Base-by-base conservation (phyloP, 2,113 vertebrate species). In the Thomomys bottae region DNA sequence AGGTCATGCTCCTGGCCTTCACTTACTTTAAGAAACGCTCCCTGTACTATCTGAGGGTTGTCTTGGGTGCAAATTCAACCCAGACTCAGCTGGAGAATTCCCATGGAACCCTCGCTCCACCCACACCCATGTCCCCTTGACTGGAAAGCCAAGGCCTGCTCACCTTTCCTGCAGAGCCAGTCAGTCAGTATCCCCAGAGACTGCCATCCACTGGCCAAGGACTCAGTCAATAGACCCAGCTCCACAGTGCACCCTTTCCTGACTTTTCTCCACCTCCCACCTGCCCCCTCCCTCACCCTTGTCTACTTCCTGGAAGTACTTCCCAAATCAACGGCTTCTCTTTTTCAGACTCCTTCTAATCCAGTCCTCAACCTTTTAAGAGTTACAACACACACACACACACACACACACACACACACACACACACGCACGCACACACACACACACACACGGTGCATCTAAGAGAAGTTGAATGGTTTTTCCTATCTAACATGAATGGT, bases 21-120 rank as follows among this genome's bases (percentile, higher is more conserved):
- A 54, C 15, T 14, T 54, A 17, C 4, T 54, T 54, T 10, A 54
- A 54, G 49, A 2, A 54, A 18, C 40, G 11, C 45, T 45, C 36
- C 88, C 32, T 71, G 34, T 30, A 3, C 28, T 70, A 28, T n/a
- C 8, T 66, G n/a, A 66, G 2, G 2, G 17, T 61, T 64, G 14
- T 17, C 20, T 57, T 42, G 21, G 21, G 72, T 28, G 63, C 23
- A 8, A 73, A 70, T 94, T 88, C 70, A 94, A 64, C 26, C 3
- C 59, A 54, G 84, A 15, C 11, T 78, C 66, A 42, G 64, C 36
- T 88, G 86, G 82, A 84, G 70, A 92, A 78, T 23, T 95, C 64
- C 76, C 57, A 38, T 4, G 32, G 11, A 8, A 1, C 0, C 2
- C 28, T 36, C 42, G 36, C 15, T 36, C 20, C 34, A 42, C 49